A percentile compares a stretch with the other conserved stretches of the same genome.
These are phyloP conservation scores for Auanema sp. DNA, from an alignment of 2,888 invertebrate genomes.

Conservation along the genomic window DNA sequence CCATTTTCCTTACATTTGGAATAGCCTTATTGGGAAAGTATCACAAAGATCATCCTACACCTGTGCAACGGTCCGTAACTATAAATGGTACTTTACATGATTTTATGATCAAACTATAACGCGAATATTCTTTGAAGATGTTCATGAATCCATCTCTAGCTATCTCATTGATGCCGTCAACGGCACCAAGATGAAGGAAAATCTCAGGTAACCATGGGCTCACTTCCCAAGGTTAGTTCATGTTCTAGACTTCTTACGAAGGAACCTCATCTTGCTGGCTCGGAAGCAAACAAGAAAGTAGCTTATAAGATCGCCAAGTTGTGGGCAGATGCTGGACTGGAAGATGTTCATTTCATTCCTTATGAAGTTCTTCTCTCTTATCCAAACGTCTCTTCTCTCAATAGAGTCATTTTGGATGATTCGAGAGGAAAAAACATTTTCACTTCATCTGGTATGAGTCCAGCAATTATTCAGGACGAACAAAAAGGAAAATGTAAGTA, in stretches of 20 bases:
- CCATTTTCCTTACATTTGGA: conserved; percentile 21
- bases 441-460: conserved; percentile 48
- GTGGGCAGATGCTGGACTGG: conserved; percentile 53
- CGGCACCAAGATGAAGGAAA: conserved; percentile 42
- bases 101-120: background rate
- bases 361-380: conserved; percentile 62
- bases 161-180: conserved; percentile 33
- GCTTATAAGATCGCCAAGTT: conserved; percentile 53
- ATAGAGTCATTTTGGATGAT: conserved; percentile 30
- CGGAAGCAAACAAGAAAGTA: conserved; percentile 51
- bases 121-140: conserved; percentile 25
- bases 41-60: conserved; percentile 29
- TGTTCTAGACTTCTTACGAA: conserved; percentile 36
- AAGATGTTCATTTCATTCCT: conserved; percentile 49
- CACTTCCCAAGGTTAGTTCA: background rate
- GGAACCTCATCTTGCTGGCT: conserved; percentile 59
- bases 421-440: conserved; percentile 31
- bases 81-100: conserved; percentile 35
- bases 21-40: conserved; percentile 35
- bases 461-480: conserved; percentile 54
- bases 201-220: conserved; percentile 20
- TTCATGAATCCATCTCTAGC: conserved; percentile 26
- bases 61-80: conserved; percentile 16
- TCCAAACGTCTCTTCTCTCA: conserved; percentile 58
- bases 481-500: conserved; percentile 51